phyloP scores from a whole-genome alignment of 2,888 invertebrate species.

The Sisyra nigra region DNA sequence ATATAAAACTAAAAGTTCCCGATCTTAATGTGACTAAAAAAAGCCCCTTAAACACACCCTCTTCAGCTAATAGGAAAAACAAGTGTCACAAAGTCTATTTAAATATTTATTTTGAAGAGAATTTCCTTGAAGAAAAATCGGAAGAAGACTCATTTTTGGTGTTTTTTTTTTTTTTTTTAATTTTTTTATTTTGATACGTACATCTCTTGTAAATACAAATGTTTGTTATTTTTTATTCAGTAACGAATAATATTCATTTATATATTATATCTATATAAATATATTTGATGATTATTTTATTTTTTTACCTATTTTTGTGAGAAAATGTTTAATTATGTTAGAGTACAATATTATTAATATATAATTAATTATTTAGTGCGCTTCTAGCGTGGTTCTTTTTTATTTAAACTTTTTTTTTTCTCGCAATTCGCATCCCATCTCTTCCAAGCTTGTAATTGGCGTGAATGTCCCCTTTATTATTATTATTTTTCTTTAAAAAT shows the following conservation, averaged over 20 bases:
- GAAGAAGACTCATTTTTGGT: neutral
- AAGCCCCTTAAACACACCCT: too few relatives aligned
- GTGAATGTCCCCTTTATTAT: too few relatives aligned
- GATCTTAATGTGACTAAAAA: too few relatives aligned
- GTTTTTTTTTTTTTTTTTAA: neutral
- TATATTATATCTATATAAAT: too few relatives aligned
- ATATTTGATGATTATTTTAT: slow-evolving; percentile 30
- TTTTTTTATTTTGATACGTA: slow-evolving; percentile 6
- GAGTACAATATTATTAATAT: slow-evolving; percentile 2
- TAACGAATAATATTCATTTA: slow-evolving; percentile 30
- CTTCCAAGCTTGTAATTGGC: too few relatives aligned
- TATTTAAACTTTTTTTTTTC: slow-evolving; percentile 2
- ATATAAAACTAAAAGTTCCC: too few relatives aligned
- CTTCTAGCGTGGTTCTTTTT: slow-evolving; percentile 29
- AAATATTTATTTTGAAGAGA: neutral
- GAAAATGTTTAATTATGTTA: slow-evolving; percentile 26
- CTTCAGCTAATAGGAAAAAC: too few relatives aligned
- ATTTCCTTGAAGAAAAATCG: neutral
- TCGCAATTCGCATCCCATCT: too few relatives aligned
- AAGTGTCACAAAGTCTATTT: too few relatives aligned
- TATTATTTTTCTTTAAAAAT: too few relatives aligned
- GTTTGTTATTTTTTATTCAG: slow-evolving; percentile 29
- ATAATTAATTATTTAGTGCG: slow-evolving; percentile 15
- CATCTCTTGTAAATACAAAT: slow-evolving; percentile 23
- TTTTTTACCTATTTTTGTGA: slow-evolving; percentile 34